Percentiles rank a stretch among this genome's conserved stretches.
Evolutionary conservation across 2,797 vertebrate species (phyloP).

Genomic region (Triplophysa bombifrons): DNA sequence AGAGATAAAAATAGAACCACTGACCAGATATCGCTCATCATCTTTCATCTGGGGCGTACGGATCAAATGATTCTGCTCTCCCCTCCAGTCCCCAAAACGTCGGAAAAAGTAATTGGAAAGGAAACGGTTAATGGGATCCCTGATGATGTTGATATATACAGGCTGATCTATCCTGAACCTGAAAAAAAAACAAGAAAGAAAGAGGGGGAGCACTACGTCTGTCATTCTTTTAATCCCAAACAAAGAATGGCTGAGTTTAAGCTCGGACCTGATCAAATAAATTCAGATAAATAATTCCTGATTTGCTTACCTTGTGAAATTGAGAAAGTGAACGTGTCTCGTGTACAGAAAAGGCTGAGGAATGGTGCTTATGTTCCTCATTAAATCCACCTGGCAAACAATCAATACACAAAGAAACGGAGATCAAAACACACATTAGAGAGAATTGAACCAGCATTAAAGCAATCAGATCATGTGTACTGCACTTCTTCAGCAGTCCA

Average conservation of each 20-base stretch:
- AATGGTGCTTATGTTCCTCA: slow-evolving; percentile 95
- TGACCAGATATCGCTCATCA: slow-evolving; percentile 97
- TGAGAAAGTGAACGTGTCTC: slow-evolving; percentile 98
- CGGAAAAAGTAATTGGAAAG: slow-evolving; percentile 99
- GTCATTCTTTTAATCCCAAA: background rate
- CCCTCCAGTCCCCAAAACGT: slow-evolving; percentile 97
- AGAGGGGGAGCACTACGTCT: slow-evolving; percentile 11
- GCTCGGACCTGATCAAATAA: background rate
- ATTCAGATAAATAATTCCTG: slow-evolving; percentile 12
- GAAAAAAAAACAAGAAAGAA: slow-evolving; percentile 24
- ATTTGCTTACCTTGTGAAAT: slow-evolving; percentile 90
- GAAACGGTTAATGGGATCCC: slow-evolving; percentile 96
- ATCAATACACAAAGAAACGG: slow-evolving; percentile 50
- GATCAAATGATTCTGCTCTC: slow-evolving; percentile 97
- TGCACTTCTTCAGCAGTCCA: background rate
- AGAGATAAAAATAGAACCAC: slow-evolving; percentile 52
- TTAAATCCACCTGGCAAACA: slow-evolving; percentile 89
- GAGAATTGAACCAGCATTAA: background rate
- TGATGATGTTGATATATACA: slow-evolving; percentile 96
- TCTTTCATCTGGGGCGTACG: slow-evolving; percentile 97
- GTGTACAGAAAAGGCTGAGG: slow-evolving; percentile 97
- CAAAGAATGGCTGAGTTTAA: background rate
- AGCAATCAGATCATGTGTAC: background rate
- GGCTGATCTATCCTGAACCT: slow-evolving; percentile 98
- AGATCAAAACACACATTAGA: background rate